phyloP scores from a whole-genome alignment of 2,888 invertebrate genomes.

The Cosmorhoe ocellata region DNA sequence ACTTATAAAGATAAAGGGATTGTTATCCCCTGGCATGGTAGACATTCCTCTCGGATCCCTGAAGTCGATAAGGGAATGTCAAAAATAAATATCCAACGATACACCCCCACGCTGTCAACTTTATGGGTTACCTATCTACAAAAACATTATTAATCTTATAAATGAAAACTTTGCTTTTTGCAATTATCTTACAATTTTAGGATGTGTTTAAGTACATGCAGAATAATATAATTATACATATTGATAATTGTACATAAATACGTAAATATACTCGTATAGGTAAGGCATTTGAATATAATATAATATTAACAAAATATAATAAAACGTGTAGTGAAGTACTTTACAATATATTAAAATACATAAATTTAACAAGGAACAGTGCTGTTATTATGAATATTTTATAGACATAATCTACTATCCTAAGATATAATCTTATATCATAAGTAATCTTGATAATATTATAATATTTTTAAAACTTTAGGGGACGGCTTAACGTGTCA shows the following conservation, averaged over 20 bases:
- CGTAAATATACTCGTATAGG: too few relatives aligned
- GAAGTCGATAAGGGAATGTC: too few relatives aligned
- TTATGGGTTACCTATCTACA: not conserved
- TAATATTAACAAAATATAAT: not conserved
- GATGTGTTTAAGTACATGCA: too few relatives aligned
- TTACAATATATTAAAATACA: conserved; percentile 5
- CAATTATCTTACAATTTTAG: not conserved
- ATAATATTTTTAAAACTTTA: conserved; percentile 65
- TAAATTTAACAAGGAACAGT: conserved; percentile 24
- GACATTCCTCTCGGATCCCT: too few relatives aligned
- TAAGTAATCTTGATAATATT: conserved; percentile 35
- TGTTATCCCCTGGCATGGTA: too few relatives aligned
- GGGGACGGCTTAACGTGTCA: conserved; percentile 72
- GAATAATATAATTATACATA: too few relatives aligned
- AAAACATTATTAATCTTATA: not conserved
- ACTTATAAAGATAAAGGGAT: too few relatives aligned
- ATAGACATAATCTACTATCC: not conserved
- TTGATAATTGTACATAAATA: too few relatives aligned
- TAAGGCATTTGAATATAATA: too few relatives aligned
- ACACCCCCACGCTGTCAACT: too few relatives aligned
- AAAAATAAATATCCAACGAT: too few relatives aligned
- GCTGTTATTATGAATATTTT: conserved; percentile 12
- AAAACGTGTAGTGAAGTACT: not conserved
- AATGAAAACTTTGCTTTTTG: conserved; percentile 15
- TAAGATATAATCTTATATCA: conserved; percentile 29